These are phyloP conservation scores for Drosophila triauraria DNA, from an alignment of 1,140 invertebrate genomes.

Conservation along the genomic window DNA sequence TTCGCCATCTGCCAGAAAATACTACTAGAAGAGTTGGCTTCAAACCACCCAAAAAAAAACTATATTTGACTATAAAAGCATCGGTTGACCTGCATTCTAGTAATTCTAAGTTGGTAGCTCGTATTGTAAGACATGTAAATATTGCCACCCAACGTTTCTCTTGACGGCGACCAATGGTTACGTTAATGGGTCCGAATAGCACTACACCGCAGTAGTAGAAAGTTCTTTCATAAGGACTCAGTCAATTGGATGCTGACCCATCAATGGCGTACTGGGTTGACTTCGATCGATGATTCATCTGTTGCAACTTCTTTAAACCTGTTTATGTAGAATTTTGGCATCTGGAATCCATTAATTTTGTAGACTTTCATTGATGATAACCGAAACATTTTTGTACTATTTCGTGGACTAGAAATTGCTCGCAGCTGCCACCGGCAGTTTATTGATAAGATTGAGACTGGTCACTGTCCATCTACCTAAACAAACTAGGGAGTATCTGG, in stretches of 20 bases:
- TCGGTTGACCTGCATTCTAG: background rate
- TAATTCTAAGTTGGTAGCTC: conserved; percentile 8
- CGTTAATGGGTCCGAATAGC: background rate
- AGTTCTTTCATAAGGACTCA: background rate
- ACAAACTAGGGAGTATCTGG: no score
- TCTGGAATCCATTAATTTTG: background rate
- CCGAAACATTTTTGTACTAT: no score
- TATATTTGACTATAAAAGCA: no score
- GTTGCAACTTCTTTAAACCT: background rate
- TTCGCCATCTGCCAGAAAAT: no score
- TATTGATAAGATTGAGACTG: no score
- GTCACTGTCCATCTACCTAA: no score
- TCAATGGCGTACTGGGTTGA: background rate
- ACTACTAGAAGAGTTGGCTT: no score
- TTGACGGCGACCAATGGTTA: background rate
- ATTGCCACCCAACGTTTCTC: conserved; percentile 6
- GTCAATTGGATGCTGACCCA: conserved; percentile 1
- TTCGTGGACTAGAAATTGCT: no score
- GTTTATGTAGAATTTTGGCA: background rate
- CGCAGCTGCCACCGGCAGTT: no score
- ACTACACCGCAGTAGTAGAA: background rate
- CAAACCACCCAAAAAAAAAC: no score
- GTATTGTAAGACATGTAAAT: conserved; percentile 12
- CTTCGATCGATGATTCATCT: conserved; percentile 7
- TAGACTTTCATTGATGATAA: background rate